Percentiles rank a stretch among this genome's conserved stretches.
phyloP scores from a whole-genome alignment of 2,113 vertebrate genomes.

The Megaptera novaeangliae region DNA sequence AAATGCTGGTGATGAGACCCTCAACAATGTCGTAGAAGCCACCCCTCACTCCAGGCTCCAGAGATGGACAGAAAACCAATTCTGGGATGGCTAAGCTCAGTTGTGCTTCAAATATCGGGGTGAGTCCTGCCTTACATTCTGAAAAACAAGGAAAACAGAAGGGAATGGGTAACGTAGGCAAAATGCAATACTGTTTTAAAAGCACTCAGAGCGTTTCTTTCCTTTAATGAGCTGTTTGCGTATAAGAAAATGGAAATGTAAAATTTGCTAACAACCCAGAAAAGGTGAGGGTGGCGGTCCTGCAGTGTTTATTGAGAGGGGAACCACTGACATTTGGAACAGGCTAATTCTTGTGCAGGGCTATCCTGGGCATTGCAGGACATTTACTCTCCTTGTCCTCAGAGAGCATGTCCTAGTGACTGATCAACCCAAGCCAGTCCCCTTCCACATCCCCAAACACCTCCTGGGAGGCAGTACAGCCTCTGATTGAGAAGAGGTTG shows the following conservation, averaged over 20 bases:
- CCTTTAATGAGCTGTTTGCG: not conserved
- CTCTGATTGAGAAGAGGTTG: not conserved
- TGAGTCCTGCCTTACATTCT: constrained; percentile 82
- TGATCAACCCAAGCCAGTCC: not conserved
- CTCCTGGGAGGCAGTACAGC: not conserved
- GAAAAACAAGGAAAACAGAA: not conserved
- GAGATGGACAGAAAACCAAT: constrained; percentile 88
- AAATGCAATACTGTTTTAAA: not conserved
- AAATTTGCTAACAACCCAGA: not conserved
- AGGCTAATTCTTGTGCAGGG: not conserved
- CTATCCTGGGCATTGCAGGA: not conserved
- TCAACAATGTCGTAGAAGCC: constrained; percentile 88
- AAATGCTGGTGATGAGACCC: constrained; percentile 85
- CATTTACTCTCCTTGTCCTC: not conserved
- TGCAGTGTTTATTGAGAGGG: not conserved
- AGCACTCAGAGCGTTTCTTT: not conserved
- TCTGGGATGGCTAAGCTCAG: constrained; percentile 87
- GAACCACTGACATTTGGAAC: not conserved
- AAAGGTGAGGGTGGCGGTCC: not conserved
- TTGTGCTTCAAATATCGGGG: constrained; percentile 90
- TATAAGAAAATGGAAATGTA: not conserved
- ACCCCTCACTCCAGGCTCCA: constrained; percentile 82
- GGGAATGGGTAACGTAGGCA: not conserved
- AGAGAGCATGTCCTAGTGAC: not conserved
- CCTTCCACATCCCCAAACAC: not conserved